A percentile compares a stretch with the other conserved stretches of the same genome.
Conservation (phyloP, 2,797 vertebrate species). For the Graptemys geographica region DNA sequence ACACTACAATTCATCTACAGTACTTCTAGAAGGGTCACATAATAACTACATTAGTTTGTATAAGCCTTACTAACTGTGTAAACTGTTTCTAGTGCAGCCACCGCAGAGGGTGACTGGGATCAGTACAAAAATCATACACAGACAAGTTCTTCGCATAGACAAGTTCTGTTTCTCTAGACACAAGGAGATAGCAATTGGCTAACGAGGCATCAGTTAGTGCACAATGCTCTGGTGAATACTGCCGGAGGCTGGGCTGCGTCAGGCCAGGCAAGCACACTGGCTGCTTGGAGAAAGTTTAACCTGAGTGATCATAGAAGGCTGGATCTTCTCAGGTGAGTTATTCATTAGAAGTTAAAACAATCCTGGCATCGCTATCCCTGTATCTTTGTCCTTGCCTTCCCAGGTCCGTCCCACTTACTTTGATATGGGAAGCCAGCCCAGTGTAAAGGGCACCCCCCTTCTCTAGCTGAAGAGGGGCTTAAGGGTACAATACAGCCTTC, state of each 20-base stretch:
- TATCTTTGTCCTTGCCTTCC: neutral
- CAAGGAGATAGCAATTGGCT: neutral
- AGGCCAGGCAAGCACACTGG: neutral
- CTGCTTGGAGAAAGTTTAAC: neutral
- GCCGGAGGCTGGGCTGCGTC: conserved; percentile 1
- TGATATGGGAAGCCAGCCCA: neutral
- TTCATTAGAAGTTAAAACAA: conserved; percentile 40
- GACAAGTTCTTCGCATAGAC: neutral
- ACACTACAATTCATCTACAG: conserved; percentile 73
- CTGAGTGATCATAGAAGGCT: conserved; percentile 10
- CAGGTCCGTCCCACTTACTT: neutral
- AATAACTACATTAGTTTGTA: conserved; percentile 63
- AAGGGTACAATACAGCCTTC: neutral
- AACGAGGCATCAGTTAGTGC: conserved; percentile 10
- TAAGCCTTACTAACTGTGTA: conserved; percentile 39
- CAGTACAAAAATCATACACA: conserved; percentile 1
- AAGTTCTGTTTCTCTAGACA: conserved; percentile 33
- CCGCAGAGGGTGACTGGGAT: neutral
- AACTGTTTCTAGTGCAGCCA: conserved; percentile 60
- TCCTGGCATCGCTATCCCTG: neutral
- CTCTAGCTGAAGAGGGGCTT: neutral
- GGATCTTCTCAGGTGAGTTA: conserved; percentile 31
- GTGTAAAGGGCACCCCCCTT: neutral
- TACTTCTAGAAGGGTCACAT: conserved; percentile 50
- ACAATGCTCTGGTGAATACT: neutral